These are phyloP conservation scores for Lissocephala sabroskyi DNA, from an alignment of 2,888 invertebrate species.

Conservation along the genomic window DNA sequence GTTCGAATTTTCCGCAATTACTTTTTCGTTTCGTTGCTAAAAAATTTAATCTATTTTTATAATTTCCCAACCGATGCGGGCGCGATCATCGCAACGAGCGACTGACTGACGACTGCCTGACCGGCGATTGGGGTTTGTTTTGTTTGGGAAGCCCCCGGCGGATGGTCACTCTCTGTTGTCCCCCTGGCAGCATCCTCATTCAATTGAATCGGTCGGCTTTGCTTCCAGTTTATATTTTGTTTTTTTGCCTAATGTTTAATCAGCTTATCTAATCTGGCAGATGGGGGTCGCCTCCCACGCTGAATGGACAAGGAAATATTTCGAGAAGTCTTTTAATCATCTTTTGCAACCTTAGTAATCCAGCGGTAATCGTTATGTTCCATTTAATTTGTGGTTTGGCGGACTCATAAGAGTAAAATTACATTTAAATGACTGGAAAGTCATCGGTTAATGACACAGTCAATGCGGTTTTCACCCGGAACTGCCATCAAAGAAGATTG, in stretches of 20 bases:
- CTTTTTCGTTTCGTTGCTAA: conserved; percentile 18
- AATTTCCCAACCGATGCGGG: conserved; percentile 27
- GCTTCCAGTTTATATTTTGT: neutral
- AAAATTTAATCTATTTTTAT: conserved; percentile 53
- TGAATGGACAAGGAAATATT: too few relatives aligned
- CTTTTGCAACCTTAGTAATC: too few relatives aligned
- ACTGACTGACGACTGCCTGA: conserved; percentile 4
- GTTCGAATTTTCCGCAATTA: conserved; percentile 55
- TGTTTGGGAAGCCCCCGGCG: conserved; percentile 6
- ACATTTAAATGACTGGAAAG: too few relatives aligned
- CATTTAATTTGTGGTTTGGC: too few relatives aligned
- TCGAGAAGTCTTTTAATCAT: too few relatives aligned
- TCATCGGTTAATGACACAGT: too few relatives aligned
- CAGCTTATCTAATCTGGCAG: conserved; percentile 51
- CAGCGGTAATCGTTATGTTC: too few relatives aligned
- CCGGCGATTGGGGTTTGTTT: neutral
- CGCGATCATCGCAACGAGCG: conserved; percentile 11
- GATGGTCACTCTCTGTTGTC: conserved; percentile 13
- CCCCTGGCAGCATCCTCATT: conserved; percentile 16
- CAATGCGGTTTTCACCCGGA: too few relatives aligned
- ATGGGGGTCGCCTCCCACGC: conserved; percentile 31
- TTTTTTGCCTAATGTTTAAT: conserved; percentile 36
- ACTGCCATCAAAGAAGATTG: too few relatives aligned
- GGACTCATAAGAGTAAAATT: too few relatives aligned
- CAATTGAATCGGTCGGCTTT: too few relatives aligned